Conservation (phyloP, 2,797 vertebrate genomes). For the Emys orbicularis region DNA sequence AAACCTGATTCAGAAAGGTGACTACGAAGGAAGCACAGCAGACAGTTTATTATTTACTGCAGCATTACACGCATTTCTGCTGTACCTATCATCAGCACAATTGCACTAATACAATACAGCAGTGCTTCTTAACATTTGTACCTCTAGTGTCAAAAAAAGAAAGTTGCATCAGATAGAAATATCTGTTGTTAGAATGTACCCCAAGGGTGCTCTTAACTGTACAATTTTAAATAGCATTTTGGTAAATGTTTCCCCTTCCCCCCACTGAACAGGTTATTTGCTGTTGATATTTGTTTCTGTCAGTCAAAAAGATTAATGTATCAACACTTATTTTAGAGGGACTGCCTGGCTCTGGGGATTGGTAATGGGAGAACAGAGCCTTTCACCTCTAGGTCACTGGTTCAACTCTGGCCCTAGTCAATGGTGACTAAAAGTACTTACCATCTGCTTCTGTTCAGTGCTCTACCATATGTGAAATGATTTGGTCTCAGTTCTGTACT, state of each 20-base stretch:
- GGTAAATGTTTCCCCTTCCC: slow-evolving; percentile 40
- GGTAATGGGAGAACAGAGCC: slow-evolving; percentile 61
- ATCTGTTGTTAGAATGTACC: background rate
- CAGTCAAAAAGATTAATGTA: slow-evolving; percentile 70
- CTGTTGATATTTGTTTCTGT: slow-evolving; percentile 55
- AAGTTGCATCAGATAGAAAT: background rate
- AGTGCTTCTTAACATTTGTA: background rate
- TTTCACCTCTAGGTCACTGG: slow-evolving; percentile 63
- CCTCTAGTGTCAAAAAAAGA: background rate
- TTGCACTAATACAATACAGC: background rate
- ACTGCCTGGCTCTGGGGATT: slow-evolving; percentile 5
- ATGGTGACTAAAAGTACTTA: slow-evolving; percentile 47
- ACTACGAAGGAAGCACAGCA: slow-evolving; percentile 52
- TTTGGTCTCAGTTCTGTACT: background rate
- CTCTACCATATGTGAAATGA: background rate
- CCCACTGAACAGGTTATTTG: slow-evolving; percentile 28
- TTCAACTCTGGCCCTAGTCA: slow-evolving; percentile 57
- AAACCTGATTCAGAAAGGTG: slow-evolving; percentile 10
- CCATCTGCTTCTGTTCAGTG: slow-evolving; percentile 58
- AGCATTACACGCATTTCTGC: background rate
- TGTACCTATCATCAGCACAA: background rate
- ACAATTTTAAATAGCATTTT: slow-evolving; percentile 33
- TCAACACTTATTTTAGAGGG: slow-evolving; percentile 28
- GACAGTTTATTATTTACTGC: slow-evolving; percentile 61
- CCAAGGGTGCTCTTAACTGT: slow-evolving; percentile 14